A percentile compares a stretch with the other conserved stretches of the same genome.
Conservation (phyloP, 1,140 invertebrate species). For the Ceratoteleas bidentatus region DNA sequence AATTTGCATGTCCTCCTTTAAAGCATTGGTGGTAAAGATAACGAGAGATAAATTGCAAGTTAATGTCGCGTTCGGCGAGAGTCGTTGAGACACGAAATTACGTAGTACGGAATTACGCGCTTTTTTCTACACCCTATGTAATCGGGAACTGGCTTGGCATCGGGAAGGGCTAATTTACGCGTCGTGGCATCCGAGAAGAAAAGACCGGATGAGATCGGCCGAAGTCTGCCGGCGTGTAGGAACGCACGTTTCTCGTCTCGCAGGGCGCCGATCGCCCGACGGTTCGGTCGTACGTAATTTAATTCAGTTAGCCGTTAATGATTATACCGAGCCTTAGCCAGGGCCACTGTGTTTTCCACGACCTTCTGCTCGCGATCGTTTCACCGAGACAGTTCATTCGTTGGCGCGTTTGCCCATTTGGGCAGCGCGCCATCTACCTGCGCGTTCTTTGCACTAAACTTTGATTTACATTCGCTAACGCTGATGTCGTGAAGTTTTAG, state of each 20-base stretch:
- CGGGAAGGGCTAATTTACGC: constrained; percentile 60
- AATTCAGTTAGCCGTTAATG: constrained; percentile 77
- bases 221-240: constrained; percentile 50
- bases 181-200: constrained; percentile 53
- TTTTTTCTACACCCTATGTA: constrained; percentile 64
- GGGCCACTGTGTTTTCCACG: constrained; percentile 56
- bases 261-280: constrained; percentile 61
- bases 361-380: constrained; percentile 52
- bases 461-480: constrained; percentile 65
- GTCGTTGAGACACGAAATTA: constrained; percentile 49
- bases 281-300: constrained; percentile 76
- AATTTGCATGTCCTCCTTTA: constrained; percentile 48
- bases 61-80: constrained; percentile 39
- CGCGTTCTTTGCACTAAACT: constrained; percentile 30
- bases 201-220: constrained; percentile 66
- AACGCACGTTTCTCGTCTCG: constrained; percentile 69
- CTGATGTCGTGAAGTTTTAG: constrained; percentile 45
- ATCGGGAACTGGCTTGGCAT: constrained; percentile 48
- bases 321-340: constrained; percentile 70
- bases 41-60: constrained; percentile 52
- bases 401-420: constrained; percentile 70
- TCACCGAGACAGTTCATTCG: constrained; percentile 66
- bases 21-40: constrained; percentile 31
- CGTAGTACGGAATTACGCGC: constrained; percentile 25
- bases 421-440: constrained; percentile 74